Percentiles rank a stretch among this genome's conserved stretches.
These are phyloP conservation scores for Dromas ardeola DNA, from an alignment of 2,113 vertebrate genomes.

Conservation along the genomic window DNA sequence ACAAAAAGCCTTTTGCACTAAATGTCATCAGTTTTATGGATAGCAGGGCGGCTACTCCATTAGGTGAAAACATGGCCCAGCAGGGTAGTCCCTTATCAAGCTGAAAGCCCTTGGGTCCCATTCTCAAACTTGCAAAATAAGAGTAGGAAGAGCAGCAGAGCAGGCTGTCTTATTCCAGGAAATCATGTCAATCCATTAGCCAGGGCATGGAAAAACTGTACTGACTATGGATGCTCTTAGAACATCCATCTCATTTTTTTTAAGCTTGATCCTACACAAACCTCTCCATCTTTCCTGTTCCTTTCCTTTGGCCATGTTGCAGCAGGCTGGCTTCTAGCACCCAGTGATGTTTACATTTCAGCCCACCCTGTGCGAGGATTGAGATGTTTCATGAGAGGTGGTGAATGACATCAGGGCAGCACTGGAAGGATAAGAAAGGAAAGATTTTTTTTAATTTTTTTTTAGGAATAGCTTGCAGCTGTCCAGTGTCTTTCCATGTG, in stretches of 20 bases:
- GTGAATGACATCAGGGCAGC: neutral
- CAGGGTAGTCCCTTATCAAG: neutral
- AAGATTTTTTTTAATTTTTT: neutral
- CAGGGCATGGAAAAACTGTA: neutral
- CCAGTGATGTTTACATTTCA: neutral
- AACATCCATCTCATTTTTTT: neutral
- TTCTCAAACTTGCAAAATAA: neutral
- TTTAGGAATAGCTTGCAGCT: neutral
- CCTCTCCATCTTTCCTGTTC: neutral
- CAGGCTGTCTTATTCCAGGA: neutral
- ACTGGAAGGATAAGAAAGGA: neutral
- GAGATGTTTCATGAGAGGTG: neutral
- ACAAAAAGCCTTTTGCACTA: neutral
- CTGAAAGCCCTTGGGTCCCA: neutral
- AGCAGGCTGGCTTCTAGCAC: neutral
- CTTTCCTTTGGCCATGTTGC: neutral
- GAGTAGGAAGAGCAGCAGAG: constrained; percentile 18
- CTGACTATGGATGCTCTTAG: neutral
- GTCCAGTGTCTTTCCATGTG: neutral
- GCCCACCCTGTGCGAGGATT: neutral
- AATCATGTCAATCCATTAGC: constrained; percentile 34
- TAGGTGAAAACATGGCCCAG: neutral
- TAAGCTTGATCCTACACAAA: neutral
- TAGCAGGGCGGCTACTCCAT: neutral
- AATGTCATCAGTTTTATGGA: neutral